phyloP scores from a whole-genome alignment of 1,140 invertebrate species.

The Colletes gigas region DNA sequence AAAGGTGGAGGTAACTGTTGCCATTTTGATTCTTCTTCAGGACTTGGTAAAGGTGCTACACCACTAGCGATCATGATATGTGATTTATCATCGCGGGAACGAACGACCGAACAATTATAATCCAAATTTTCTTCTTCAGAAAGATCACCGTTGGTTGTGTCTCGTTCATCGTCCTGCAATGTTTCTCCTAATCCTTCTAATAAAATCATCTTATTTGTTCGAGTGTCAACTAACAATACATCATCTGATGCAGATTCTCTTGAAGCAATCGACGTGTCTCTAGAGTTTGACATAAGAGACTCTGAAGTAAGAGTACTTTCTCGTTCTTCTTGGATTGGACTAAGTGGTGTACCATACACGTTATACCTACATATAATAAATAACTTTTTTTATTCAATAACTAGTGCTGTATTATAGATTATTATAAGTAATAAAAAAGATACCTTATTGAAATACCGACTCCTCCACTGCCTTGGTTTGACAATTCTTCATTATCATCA shows the following conservation, averaged over 20 bases:
- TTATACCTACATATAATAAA: constrained; percentile 78
- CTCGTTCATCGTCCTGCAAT: constrained; percentile 60
- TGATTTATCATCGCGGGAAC: constrained; percentile 63
- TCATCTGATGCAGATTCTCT: constrained; percentile 79
- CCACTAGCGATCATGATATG: constrained; percentile 59
- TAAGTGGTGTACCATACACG: constrained; percentile 82
- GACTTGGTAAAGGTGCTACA: constrained; percentile 76
- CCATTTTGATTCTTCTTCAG: constrained; percentile 79
- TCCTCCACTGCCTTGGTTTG: constrained; percentile 68
- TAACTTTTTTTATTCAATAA: not conserved
- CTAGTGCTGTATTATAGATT: not conserved
- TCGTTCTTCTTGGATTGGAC: constrained; percentile 85
- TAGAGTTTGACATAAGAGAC: constrained; percentile 73
- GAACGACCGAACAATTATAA: constrained; percentile 56
- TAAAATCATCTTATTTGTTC: constrained; percentile 81
- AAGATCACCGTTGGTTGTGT: constrained; percentile 69
- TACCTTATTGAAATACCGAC: constrained; percentile 80
- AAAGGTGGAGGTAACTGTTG: constrained; percentile 72
- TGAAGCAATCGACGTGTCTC: constrained; percentile 73
- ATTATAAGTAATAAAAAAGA: constrained; percentile 8
- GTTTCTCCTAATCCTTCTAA: constrained; percentile 74
- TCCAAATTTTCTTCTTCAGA: constrained; percentile 75
- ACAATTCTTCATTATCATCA: constrained; percentile 67
- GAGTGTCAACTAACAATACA: constrained; percentile 81
- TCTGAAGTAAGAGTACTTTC: constrained; percentile 77